A percentile compares a stretch with the other conserved stretches of the same genome.
Conservation (phyloP, 2,888 invertebrate genomes). For the Neria commutata region DNA sequence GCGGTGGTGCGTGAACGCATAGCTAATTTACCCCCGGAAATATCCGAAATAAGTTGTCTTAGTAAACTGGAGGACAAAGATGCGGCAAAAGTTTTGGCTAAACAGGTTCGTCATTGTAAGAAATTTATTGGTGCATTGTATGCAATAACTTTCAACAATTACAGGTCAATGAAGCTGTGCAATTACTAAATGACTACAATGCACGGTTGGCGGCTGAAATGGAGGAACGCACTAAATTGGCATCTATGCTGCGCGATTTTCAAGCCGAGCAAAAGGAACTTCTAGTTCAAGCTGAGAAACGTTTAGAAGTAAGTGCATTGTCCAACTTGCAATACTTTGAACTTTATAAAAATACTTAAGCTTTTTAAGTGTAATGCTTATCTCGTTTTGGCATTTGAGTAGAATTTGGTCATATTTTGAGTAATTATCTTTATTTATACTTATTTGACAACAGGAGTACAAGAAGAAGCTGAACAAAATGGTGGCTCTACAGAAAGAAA, state of each 20-base stretch:
- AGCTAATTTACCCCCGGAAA: conserved; percentile 91
- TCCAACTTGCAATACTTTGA: no score
- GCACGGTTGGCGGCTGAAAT: conserved; percentile 83
- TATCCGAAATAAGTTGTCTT: conserved; percentile 87
- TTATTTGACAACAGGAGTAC: conserved; percentile 74
- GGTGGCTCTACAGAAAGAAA: conserved; percentile 82
- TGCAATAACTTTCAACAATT: background rate
- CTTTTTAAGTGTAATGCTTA: no score
- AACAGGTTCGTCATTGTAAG: conserved; percentile 66
- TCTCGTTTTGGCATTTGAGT: background rate
- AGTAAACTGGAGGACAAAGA: conserved; percentile 86
- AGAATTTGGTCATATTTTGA: background rate
- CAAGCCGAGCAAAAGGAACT: conserved; percentile 85
- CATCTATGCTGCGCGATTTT: conserved; percentile 87
- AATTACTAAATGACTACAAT: conserved; percentile 88
- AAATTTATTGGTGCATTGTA: background rate
- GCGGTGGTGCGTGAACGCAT: conserved; percentile 91
- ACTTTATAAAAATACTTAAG: conserved; percentile 7
- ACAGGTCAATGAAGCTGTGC: conserved; percentile 89
- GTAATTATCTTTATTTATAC: background rate
- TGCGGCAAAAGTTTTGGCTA: conserved; percentile 77
- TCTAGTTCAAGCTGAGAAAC: conserved; percentile 83
- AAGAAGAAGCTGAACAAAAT: conserved; percentile 88
- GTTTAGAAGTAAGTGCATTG: conserved; percentile 83
- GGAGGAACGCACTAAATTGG: conserved; percentile 85